Conservation (phyloP, 2,797 vertebrate species). For the Dipus sagitta region DNA sequence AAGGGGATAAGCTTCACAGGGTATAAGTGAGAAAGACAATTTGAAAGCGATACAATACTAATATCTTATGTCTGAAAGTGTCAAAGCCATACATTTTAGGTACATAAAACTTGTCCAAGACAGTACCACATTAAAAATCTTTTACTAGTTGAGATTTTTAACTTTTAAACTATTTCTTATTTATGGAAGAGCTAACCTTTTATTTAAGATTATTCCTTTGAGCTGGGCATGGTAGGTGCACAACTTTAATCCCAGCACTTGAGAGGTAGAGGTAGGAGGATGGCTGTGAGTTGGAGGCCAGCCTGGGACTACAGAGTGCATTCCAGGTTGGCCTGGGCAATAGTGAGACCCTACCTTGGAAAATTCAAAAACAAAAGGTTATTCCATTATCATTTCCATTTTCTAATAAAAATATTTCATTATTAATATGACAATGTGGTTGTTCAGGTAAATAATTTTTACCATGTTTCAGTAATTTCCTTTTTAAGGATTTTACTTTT, state of each 20-base stretch:
- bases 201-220: not conserved
- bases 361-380: not conserved
- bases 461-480: not conserved
- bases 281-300: too few relatives aligned
- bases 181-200: not conserved
- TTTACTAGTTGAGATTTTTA: slow-evolving; percentile 3
- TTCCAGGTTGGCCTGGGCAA: too few relatives aligned
- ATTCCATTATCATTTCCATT: not conserved
- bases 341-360: too few relatives aligned
- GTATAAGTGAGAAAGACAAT: not conserved
- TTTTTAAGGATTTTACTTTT: not conserved
- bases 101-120: not conserved
- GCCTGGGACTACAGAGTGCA: too few relatives aligned
- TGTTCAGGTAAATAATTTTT: not conserved
- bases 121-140: not conserved
- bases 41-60: not conserved
- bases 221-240: too few relatives aligned
- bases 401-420: not conserved
- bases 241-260: too few relatives aligned
- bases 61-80: not conserved
- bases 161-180: slow-evolving; percentile 19
- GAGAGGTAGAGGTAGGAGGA: too few relatives aligned
- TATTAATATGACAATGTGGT: not conserved
- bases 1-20: not conserved
- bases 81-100: not conserved